Conservation (phyloP, 2,113 vertebrate genomes). For the Aspidoscelis tigris region DNA sequence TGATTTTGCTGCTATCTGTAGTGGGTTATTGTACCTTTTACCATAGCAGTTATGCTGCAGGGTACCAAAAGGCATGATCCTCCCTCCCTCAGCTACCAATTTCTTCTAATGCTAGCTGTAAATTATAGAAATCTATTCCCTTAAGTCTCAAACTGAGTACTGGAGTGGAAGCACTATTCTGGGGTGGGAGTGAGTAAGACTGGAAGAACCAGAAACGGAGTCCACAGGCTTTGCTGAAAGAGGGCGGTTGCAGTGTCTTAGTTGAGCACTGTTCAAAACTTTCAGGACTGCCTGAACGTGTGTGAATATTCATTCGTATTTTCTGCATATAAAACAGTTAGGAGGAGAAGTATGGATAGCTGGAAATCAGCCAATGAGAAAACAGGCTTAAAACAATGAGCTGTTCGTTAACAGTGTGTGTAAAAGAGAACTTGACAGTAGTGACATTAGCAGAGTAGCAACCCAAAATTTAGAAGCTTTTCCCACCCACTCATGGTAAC, state of each 20-base stretch:
- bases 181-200: neutral
- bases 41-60: too few species aligned
- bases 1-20: too few species aligned
- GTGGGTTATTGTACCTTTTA: too few species aligned
- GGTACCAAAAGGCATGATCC: too few species aligned
- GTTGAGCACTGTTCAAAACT: rapidly evolving
- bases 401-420: slow-evolving; percentile 24
- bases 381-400: slow-evolving; percentile 52
- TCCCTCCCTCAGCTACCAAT: neutral
- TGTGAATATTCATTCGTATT: slow-evolving; percentile 16
- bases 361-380: slow-evolving; percentile 58
- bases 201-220: slow-evolving; percentile 15
- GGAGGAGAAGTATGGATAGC: slow-evolving; percentile 25
- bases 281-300: neutral
- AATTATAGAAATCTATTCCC: neutral
- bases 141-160: slow-evolving; percentile 1
- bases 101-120: neutral
- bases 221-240: neutral
- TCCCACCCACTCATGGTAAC: slow-evolving; percentile 25
- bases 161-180: neutral
- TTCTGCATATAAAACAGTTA: slow-evolving; percentile 38
- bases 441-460: slow-evolving; percentile 59
- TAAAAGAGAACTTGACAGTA: slow-evolving; percentile 40
- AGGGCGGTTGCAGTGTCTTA: neutral
- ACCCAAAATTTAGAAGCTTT: slow-evolving; percentile 43